Evolutionary conservation across 64 coral and sea anemone genomes (phyloP).

Genomic region (Acropora tenuis): DNA sequence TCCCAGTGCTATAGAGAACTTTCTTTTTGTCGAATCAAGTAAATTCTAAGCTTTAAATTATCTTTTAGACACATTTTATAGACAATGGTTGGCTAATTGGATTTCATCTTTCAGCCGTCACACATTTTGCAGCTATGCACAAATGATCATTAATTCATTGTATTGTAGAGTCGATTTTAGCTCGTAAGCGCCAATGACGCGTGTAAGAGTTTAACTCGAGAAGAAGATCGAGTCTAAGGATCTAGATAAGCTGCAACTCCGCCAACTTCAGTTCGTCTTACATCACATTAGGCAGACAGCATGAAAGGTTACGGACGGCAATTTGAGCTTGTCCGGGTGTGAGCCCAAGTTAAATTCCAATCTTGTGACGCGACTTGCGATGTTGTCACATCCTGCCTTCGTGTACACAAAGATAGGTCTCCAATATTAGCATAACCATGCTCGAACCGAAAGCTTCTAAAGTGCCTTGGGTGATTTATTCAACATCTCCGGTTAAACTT

Average conservation of each 20-base stretch:
- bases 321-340: neutral
- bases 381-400: neutral
- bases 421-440: conserved; percentile 33
- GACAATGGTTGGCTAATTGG: too few species aligned
- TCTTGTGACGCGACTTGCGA: neutral
- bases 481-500: conserved; percentile 77
- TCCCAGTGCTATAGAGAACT: too few species aligned
- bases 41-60: too few species aligned
- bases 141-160: neutral
- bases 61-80: too few species aligned
- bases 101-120: neutral
- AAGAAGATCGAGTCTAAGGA: neutral
- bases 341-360: conserved; percentile 16
- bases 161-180: neutral
- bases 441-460: neutral
- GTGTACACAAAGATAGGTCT: conserved; percentile 13
- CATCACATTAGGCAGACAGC: neutral
- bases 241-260: conserved; percentile 8
- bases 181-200: neutral
- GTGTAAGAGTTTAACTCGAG: neutral
- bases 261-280: neutral
- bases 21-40: too few species aligned
- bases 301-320: neutral
- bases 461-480: conserved; percentile 62
- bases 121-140: neutral